These are phyloP conservation scores for Heliothis peltigera DNA, from an alignment of 2,888 invertebrate species.

Conservation along the genomic window DNA sequence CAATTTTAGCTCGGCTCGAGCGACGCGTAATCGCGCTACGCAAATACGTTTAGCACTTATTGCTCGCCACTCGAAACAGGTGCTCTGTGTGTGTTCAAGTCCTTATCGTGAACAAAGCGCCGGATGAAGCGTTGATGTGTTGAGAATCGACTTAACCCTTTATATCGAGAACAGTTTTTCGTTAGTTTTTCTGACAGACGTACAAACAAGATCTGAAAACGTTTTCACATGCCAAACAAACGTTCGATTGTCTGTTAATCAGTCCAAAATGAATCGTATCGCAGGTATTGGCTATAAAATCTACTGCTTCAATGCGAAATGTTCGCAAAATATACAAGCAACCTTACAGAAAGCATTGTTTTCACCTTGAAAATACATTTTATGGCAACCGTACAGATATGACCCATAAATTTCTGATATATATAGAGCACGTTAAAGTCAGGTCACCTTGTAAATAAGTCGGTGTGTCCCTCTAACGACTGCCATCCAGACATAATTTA, in stretches of 20 bases:
- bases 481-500: conserved; percentile 51
- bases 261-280: conserved; percentile 1
- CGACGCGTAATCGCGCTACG: conserved; percentile 83
- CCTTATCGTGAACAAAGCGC: conserved; percentile 81
- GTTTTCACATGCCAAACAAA: neutral
- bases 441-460: conserved; percentile 55
- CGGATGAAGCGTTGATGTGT: conserved; percentile 72
- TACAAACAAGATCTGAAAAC: conserved; percentile 12
- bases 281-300: neutral
- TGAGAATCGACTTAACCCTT: conserved; percentile 69
- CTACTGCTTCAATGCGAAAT: neutral
- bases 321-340: conserved; percentile 13
- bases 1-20: conserved; percentile 70
- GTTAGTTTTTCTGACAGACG: conserved; percentile 31
- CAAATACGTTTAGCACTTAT: conserved; percentile 88
- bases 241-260: neutral
- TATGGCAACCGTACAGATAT: conserved; percentile 36
- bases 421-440: conserved; percentile 37
- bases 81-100: conserved; percentile 80
- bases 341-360: conserved; percentile 26
- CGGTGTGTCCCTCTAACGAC: conserved; percentile 33
- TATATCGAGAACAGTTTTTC: conserved; percentile 51
- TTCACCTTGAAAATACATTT: conserved; percentile 37
- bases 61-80: conserved; percentile 82
- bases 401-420: conserved; percentile 42